Evolutionary conservation across 2,797 vertebrate genomes (phyloP), one percentile per base, ranked within the genome.

Genomic region (Enteromius treurensis): DNA sequence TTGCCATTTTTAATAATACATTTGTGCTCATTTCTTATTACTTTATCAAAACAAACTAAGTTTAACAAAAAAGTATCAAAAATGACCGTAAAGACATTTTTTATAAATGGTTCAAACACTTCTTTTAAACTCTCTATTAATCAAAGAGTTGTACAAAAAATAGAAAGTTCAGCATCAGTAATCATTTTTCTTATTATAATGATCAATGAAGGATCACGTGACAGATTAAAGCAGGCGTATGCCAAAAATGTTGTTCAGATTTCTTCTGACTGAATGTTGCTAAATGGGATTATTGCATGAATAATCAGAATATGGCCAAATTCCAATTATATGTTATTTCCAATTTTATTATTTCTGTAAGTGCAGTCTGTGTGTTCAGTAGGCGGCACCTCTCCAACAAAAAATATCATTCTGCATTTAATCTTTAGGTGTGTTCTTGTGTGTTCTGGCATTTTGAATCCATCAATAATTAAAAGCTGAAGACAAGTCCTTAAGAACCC

Each of bases 381-480:
- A 26, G 55, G 19, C 5, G 19, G 3, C 32, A 23, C 10, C 14
- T 23, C 2, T 64, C 19, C 3, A 40, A 80, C 58, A 23, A 15
- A 26, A 1, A 26, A 37, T 55, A 55, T 15, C 42, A 60, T 55
- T n/a, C 62, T 37, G 73, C n/a, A 9, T 71, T 68, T 45, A 67
- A 60, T 70, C 75, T 82, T 73, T 53, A 51, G 80, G 73, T 80
- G 73, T 80, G 65, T 53, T 64, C 55, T 49, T 65, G 82, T 80
- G 70, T 82, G 60, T 73, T 76, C 45, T 58, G 73, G 60, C 68
- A 65, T 82, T 87, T 84, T 82, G 69, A 84, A 34, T 5, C 29
- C 45, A 45, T 89, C 86, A 87, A 89, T 89, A 87, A 87, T 89
- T 87, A 64, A 89, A 86, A 82, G 45, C 71, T 75, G 21, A 86